Percentiles rank a stretch among this genome's conserved stretches.
Evolutionary conservation across 64 coral and sea anemone species (phyloP).

Genomic region (Stylophora pistillata): DNA sequence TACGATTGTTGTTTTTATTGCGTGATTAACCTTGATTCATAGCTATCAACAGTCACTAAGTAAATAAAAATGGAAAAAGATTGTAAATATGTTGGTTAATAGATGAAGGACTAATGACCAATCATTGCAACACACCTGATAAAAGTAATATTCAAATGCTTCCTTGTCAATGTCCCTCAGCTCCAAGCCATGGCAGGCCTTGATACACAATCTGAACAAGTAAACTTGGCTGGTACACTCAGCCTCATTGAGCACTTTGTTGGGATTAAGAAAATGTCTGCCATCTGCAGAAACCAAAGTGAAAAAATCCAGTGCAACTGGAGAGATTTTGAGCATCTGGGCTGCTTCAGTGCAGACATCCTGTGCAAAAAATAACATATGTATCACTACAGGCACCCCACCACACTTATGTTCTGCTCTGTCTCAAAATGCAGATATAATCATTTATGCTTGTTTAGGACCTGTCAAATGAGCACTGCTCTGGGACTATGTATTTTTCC

Average conservation of each 20-base stretch:
- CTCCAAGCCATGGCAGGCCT: constrained; percentile 68
- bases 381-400: neutral
- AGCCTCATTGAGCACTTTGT: constrained; percentile 57
- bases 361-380: constrained; percentile 24
- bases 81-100: no score
- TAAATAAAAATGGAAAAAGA: no score
- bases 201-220: constrained; percentile 69
- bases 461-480: no score
- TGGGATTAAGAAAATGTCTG: constrained; percentile 43
- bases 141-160: constrained; percentile 75
- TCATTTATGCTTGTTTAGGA: no score
- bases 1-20: no score
- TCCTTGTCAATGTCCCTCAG: constrained; percentile 55
- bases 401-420: no score
- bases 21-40: no score
- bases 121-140: constrained; percentile 54
- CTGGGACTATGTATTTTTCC: no score
- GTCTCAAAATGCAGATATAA: no score
- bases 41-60: no score
- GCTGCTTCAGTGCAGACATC: constrained; percentile 79
- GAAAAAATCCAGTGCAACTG: constrained; percentile 72
- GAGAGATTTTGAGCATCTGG: constrained; percentile 54
- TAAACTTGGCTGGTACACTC: constrained; percentile 69
- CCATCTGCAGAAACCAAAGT: constrained; percentile 67
- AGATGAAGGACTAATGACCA: no score